Conservation (phyloP, 2,113 vertebrate genomes). For the Catharus minimus region DNA sequence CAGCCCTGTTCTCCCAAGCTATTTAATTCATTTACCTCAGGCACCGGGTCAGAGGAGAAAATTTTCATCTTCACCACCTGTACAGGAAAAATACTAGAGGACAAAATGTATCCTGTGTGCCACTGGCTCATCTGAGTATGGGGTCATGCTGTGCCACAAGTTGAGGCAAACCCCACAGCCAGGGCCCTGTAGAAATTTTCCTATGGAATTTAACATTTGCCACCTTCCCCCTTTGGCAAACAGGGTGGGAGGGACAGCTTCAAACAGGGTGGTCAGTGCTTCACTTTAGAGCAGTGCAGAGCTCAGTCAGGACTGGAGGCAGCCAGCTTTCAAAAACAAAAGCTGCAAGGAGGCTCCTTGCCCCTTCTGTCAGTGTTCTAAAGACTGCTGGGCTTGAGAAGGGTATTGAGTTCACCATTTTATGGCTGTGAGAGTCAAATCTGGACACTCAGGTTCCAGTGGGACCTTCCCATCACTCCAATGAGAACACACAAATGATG, state of each 20-base stretch:
- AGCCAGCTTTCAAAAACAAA: neutral
- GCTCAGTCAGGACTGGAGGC: neutral
- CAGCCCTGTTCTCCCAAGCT: neutral
- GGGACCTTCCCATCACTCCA: neutral
- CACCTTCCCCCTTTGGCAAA: neutral
- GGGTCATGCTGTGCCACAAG: neutral
- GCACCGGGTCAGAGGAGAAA: constrained; percentile 23
- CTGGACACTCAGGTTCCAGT: neutral
- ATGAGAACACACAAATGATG: too few species aligned
- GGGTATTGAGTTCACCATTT: neutral
- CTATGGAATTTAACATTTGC: neutral
- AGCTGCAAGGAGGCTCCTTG: neutral
- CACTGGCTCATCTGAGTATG: neutral
- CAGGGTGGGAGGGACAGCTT: neutral
- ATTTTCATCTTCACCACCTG: neutral
- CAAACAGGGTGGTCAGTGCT: rapidly evolving
- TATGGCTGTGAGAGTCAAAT: neutral
- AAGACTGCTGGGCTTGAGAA: neutral
- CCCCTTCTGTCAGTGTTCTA: neutral
- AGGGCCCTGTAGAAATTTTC: neutral
- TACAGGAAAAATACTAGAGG: constrained; percentile 59
- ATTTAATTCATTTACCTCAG: constrained; percentile 33
- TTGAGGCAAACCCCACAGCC: neutral
- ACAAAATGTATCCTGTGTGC: constrained; percentile 30
- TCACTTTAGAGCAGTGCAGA: neutral